Conservation (phyloP, 2,113 vertebrate species). For the Dipodomys stephensi region DNA sequence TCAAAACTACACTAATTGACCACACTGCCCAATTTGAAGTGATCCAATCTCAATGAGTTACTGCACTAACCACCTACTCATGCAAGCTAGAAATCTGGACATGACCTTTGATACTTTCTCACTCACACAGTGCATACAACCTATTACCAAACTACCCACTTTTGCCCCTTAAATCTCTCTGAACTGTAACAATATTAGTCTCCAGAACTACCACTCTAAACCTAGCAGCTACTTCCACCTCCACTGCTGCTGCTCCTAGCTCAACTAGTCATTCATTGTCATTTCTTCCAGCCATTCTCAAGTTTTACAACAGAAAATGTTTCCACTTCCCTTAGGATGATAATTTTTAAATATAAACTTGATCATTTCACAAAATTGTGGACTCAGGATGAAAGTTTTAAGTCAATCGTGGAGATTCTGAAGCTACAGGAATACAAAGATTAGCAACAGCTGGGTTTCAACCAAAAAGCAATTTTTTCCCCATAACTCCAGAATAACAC, state of each 20-base stretch:
- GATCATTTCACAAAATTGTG: neutral
- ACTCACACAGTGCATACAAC: neutral
- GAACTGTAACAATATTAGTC: neutral
- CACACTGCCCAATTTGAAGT: neutral
- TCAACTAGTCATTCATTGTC: neutral
- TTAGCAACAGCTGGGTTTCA: neutral
- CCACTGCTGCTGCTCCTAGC: neutral
- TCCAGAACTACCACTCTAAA: neutral
- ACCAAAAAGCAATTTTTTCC: neutral
- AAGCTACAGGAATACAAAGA: neutral
- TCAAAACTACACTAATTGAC: neutral
- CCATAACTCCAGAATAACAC: neutral
- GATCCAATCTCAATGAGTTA: neutral
- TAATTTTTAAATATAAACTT: constrained; percentile 42
- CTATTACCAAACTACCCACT: neutral
- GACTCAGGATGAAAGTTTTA: constrained; percentile 20
- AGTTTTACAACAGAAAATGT: neutral
- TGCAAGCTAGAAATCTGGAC: neutral
- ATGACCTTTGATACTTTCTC: neutral
- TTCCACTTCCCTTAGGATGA: neutral
- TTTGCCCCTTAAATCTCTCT: neutral
- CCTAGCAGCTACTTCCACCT: too few relatives aligned
- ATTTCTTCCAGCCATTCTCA: neutral
- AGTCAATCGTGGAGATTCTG: neutral
- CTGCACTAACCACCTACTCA: neutral